phyloP scores from a whole-genome alignment of 2,797 vertebrate species.

The Eurystomus glaucurus region DNA sequence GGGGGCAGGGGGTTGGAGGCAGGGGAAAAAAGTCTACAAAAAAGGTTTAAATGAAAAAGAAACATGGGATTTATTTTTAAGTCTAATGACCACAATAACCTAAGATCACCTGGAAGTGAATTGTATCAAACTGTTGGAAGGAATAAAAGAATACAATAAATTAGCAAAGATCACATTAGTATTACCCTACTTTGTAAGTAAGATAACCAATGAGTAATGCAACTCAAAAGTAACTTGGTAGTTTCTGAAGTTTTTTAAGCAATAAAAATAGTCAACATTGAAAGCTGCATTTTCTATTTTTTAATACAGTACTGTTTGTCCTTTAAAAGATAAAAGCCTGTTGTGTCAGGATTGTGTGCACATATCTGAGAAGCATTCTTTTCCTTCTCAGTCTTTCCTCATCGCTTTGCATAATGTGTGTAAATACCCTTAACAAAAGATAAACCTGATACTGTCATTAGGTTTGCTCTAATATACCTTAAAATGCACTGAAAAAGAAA shows the following conservation, averaged over 20 bases:
- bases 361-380: not conserved
- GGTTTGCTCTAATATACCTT: not conserved
- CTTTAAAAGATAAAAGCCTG: slow-evolving; percentile 9
- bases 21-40: not conserved
- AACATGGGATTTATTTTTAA: not conserved
- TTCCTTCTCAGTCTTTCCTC: not conserved
- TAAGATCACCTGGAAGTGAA: not conserved
- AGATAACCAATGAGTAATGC: not conserved
- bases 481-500: slow-evolving; percentile 19
- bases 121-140: not conserved
- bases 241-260: not conserved
- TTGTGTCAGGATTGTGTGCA: not conserved
- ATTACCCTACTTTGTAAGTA: not conserved
- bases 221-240: not conserved
- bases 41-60: not conserved
- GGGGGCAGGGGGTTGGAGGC: not conserved
- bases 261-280: not conserved
- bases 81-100: not conserved
- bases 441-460: not conserved
- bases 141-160: not conserved
- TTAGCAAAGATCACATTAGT: not conserved
- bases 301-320: not conserved
- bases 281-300: slow-evolving; percentile 22
- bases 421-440: not conserved
- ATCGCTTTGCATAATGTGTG: not conserved